These are phyloP conservation scores for Pycnonotus jocosus DNA, from an alignment of 2,113 vertebrate genomes.

Conservation along the genomic window DNA sequence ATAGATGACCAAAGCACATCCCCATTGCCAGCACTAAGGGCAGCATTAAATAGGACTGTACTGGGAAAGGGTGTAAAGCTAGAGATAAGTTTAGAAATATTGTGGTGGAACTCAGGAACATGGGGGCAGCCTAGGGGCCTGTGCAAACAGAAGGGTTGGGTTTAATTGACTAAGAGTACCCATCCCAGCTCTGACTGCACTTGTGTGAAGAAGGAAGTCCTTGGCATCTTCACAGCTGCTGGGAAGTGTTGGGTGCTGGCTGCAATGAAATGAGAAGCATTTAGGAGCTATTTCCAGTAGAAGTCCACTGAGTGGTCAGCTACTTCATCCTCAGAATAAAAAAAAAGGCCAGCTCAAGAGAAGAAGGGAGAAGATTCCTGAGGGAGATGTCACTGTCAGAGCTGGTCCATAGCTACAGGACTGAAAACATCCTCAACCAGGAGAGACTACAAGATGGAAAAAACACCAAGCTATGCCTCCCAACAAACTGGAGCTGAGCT, in stretches of 20 bases:
- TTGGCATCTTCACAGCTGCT: constrained; percentile 48
- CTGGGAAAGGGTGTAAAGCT: constrained; percentile 26
- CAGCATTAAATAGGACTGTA: not conserved
- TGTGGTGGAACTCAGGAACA: not conserved
- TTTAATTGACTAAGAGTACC: not conserved
- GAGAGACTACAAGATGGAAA: not conserved
- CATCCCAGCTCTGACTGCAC: not conserved
- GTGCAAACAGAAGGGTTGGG: not conserved
- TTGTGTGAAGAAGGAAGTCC: constrained; percentile 36
- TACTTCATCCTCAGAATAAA: not conserved
- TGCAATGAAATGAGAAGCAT: not conserved
- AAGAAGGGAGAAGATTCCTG: constrained; percentile 44
- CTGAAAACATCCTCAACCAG: not conserved
- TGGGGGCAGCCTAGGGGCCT: not conserved
- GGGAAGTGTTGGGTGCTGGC: not conserved
- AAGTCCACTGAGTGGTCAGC: not conserved
- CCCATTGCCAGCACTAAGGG: not conserved
- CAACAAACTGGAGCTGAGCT: not conserved
- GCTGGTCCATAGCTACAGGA: not conserved
- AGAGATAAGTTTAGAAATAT: not conserved
- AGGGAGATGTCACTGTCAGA: constrained; percentile 59
- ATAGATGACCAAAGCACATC: constrained; percentile 22
- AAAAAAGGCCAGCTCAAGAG: constrained; percentile 23
- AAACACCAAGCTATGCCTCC: not conserved
- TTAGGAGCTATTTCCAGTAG: constrained; percentile 8